Conservation (phyloP, 2,888 invertebrate species). For the Drosophila anomelani region DNA sequence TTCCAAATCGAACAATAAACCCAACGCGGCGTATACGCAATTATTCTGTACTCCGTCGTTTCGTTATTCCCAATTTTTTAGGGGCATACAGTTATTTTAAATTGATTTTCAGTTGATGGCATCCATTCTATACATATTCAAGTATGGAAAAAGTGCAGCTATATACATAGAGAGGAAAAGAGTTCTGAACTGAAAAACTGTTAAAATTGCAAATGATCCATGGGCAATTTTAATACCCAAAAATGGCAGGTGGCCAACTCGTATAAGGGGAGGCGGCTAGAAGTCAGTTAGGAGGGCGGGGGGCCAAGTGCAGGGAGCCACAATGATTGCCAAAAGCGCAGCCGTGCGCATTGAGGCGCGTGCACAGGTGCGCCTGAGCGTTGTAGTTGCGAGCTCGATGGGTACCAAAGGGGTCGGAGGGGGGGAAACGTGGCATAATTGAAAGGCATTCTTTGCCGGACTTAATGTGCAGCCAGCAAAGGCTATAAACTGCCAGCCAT, state of each 20-base stretch:
- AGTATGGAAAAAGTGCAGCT: conserved; percentile 38
- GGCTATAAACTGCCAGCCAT: conserved; percentile 29
- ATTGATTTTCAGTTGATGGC: conserved; percentile 61
- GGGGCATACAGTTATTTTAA: conserved; percentile 46
- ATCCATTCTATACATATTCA: conserved; percentile 67
- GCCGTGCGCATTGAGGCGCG: conserved; percentile 75
- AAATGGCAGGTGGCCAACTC: conserved; percentile 50
- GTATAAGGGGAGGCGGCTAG: conserved; percentile 1
- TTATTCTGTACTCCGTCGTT: conserved; percentile 18
- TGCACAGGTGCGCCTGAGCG: conserved; percentile 67
- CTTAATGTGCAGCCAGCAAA: conserved; percentile 30
- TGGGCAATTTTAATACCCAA: conserved; percentile 42
- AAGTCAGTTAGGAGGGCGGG: neutral
- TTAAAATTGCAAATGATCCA: conserved; percentile 68
- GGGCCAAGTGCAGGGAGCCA: neutral
- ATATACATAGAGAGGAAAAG: neutral
- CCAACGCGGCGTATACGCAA: conserved; percentile 53
- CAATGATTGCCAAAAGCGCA: conserved; percentile 64
- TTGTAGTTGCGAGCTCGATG: conserved; percentile 36
- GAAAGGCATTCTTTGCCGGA: conserved; percentile 62
- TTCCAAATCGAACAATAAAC: conserved; percentile 3
- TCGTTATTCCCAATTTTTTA: conserved; percentile 15
- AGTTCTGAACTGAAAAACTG: conserved; percentile 31
- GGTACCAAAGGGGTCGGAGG: neutral
- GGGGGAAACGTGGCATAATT: conserved; percentile 57